Evolutionary conservation across 2,888 invertebrate genomes (phyloP).

Genomic region (Nymphalis polychloros): DNA sequence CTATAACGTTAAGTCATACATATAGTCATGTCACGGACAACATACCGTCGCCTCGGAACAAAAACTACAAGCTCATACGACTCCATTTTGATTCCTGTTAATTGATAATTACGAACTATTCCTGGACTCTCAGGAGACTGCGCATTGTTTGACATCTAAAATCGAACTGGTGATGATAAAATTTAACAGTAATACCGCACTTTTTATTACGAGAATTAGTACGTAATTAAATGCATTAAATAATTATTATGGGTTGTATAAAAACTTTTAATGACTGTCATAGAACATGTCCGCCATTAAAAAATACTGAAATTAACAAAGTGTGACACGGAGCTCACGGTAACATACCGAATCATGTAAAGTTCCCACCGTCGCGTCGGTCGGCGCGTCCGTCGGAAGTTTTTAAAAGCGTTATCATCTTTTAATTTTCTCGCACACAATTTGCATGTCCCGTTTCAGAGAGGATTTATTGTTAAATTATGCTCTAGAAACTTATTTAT

Average conservation of each 20-base stretch:
- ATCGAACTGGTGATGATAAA: constrained; percentile 13
- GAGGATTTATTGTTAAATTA: constrained; percentile 76
- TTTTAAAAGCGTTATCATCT: constrained; percentile 75
- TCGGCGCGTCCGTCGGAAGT: constrained; percentile 63
- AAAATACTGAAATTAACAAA: constrained; percentile 42
- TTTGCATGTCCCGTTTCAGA: constrained; percentile 78
- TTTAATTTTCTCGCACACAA: constrained; percentile 76
- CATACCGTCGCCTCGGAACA: constrained; percentile 18
- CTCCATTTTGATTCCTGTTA: constrained; percentile 29
- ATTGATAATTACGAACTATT: constrained; percentile 32
- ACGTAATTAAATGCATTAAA: not conserved
- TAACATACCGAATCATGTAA: constrained; percentile 49
- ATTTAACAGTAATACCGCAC: not conserved
- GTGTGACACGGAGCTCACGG: constrained; percentile 43
- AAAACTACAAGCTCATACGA: constrained; percentile 34
- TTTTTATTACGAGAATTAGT: not conserved
- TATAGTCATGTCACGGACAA: constrained; percentile 30
- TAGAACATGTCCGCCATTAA: not conserved
- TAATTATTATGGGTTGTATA: not conserved
- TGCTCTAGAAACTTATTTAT: constrained; percentile 71
- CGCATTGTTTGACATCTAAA: constrained; percentile 24
- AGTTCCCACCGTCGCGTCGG: constrained; percentile 37
- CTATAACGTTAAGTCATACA: constrained; percentile 22
- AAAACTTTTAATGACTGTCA: too few relatives aligned
- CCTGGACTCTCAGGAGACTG: constrained; percentile 22